A percentile compares a stretch with the other conserved stretches of the same genome.
phyloP scores from a whole-genome alignment of 2,113 vertebrate genomes.

The Naja naja region DNA sequence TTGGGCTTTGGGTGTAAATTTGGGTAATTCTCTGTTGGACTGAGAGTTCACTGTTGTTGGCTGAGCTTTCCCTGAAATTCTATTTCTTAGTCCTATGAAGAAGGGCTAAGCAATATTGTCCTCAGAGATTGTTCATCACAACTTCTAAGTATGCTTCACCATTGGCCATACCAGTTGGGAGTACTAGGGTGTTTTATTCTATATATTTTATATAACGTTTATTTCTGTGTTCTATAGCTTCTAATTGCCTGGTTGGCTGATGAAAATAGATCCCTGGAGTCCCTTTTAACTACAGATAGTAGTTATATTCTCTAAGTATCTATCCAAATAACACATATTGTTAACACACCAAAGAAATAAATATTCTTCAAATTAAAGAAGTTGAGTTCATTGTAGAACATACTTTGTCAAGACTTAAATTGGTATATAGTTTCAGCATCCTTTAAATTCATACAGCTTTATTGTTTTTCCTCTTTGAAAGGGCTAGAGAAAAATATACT shows the following conservation, averaged over 20 bases:
- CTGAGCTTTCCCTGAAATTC: background rate
- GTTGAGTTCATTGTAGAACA: background rate
- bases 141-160: background rate
- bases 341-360: background rate
- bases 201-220: background rate
- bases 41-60: background rate
- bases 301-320: background rate
- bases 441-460: background rate
- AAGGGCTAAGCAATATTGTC: background rate
- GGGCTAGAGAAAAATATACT: background rate
- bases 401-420: background rate
- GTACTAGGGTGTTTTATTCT: background rate
- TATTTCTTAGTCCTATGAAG: background rate
- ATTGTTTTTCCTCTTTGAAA: background rate
- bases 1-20: background rate
- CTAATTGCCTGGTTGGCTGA: background rate
- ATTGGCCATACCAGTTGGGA: background rate
- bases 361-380: background rate
- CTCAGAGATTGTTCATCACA: background rate
- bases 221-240: background rate
- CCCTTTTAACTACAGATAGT: background rate
- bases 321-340: background rate
- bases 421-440: background rate
- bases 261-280: background rate
- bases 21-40: background rate